phyloP scores from a whole-genome alignment of 2,797 vertebrate species.

The Artibeus jamaicensis region DNA sequence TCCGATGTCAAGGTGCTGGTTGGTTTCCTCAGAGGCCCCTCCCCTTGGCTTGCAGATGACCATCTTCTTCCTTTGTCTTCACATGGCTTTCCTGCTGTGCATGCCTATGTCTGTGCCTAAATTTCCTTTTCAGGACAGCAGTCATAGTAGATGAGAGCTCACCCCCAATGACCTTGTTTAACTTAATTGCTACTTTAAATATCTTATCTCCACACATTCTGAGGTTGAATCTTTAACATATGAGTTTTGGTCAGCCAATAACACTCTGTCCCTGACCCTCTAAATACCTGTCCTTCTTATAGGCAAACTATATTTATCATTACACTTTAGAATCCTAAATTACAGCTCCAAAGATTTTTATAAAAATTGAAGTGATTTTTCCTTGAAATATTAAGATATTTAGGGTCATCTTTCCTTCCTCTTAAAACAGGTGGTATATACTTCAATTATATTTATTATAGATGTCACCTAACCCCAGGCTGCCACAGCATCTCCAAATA shows the following conservation, averaged over 20 bases:
- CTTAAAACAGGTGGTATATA: not conserved
- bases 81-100: rapidly evolving
- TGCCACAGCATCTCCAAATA: not conserved
- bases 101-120: no score
- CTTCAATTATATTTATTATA: not conserved
- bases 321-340: not conserved
- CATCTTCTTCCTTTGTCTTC: not conserved
- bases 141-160: not conserved
- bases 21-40: not conserved
- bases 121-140: not conserved
- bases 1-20: not conserved
- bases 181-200: not conserved
- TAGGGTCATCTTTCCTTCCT: not conserved
- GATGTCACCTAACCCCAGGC: not conserved
- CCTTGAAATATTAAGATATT: not conserved
- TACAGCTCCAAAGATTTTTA: not conserved
- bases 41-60: not conserved
- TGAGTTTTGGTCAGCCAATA: not conserved
- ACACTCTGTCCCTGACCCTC: not conserved
- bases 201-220: not conserved
- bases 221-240: not conserved
- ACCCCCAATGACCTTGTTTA: not conserved
- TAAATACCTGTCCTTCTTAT: not conserved
- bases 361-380: not conserved
- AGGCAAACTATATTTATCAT: not conserved